Conservation (phyloP, 2,888 invertebrate genomes). For the Drosophila anomelani region DNA sequence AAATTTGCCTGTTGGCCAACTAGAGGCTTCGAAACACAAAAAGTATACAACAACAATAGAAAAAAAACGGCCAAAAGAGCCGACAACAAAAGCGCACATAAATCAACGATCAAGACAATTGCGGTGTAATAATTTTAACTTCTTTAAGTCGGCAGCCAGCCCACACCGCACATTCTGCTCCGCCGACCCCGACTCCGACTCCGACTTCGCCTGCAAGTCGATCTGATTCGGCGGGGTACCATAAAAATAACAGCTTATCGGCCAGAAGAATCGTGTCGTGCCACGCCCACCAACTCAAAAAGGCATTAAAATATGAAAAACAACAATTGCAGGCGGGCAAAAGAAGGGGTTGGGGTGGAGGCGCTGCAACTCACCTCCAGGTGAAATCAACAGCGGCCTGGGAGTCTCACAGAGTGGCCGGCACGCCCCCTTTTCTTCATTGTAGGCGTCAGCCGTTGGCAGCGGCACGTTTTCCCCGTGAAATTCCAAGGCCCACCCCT, state of each 20-base stretch:
- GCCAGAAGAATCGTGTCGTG: conserved; percentile 83
- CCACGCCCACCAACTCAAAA: conserved; percentile 82
- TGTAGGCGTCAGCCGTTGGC: conserved; percentile 68
- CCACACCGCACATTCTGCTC: conserved; percentile 54
- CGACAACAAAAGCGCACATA: conserved; percentile 71
- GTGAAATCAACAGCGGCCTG: conserved; percentile 75
- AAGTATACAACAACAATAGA: not conserved
- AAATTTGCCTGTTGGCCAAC: conserved; percentile 56
- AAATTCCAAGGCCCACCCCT: conserved; percentile 55
- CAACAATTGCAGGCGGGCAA: conserved; percentile 60
- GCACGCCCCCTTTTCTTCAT: conserved; percentile 51
- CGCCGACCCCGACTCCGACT: not conserved
- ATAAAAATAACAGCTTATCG: conserved; percentile 84
- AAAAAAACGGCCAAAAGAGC: conserved; percentile 27
- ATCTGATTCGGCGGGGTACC: conserved; percentile 75
- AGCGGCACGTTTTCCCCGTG: conserved; percentile 73
- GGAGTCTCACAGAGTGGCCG: conserved; percentile 45
- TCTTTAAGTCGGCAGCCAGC: conserved; percentile 73
- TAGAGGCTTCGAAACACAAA: conserved; percentile 7
- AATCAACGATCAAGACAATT: conserved; percentile 79
- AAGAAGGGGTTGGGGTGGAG: not conserved
- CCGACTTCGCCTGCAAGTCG: conserved; percentile 17
- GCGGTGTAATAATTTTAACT: conserved; percentile 78
- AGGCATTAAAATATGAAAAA: conserved; percentile 76
- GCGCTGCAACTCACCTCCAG: conserved; percentile 54